Base-by-base conservation (phyloP, 1,140 invertebrate species). In the Chironomus striatipennis region DNA sequence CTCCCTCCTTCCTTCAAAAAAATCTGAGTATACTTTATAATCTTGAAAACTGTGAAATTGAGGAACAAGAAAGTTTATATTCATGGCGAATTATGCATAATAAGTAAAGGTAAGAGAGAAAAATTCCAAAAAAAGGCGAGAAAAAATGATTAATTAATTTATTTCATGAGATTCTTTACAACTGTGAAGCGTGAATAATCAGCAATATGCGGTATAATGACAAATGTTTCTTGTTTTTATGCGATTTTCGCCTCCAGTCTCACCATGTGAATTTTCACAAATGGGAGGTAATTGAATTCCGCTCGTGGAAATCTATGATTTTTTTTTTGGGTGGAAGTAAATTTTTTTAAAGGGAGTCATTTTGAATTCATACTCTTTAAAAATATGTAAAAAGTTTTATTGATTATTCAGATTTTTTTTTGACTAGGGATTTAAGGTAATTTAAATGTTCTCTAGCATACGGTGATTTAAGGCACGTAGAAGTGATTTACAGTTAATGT, bases 101-200 rank as follows among this genome's bases (percentile, higher is more conserved):
- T 57, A 57, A 57, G 47, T 57, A 57, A 57, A 15, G n/a, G n/a
- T 15, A 57, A 57, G 15, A 47, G 8, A 57, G n/a, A 57, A 15
- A 57, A 57, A 12, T 57, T 57, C 5, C 1, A 34, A 34, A 34
- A 34, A 34, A 57, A 57, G 65, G 65, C 65, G 65, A 70, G 20
- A 70, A 70, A 70, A 70, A 21, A 70, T 70, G 65, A 70, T 70
- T 20, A 70, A 70, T 70, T 70, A 70, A 70, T 70, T 70, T 70
- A 70, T 70, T 70, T 70, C 65, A 70, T 70, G 65, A 70, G 65
- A 70, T 70, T 70, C 18, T 70, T 70, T 70, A 70, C 20, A 70
- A 70, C 17, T 21, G 17, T 18, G 17, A 70, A 21, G 17, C 18
- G 65, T 70, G 65, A 17, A 57, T 57, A 57, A 57, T 57, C 47